phyloP scores from a whole-genome alignment of 2,888 invertebrate species.

The Hetaerina titia region DNA sequence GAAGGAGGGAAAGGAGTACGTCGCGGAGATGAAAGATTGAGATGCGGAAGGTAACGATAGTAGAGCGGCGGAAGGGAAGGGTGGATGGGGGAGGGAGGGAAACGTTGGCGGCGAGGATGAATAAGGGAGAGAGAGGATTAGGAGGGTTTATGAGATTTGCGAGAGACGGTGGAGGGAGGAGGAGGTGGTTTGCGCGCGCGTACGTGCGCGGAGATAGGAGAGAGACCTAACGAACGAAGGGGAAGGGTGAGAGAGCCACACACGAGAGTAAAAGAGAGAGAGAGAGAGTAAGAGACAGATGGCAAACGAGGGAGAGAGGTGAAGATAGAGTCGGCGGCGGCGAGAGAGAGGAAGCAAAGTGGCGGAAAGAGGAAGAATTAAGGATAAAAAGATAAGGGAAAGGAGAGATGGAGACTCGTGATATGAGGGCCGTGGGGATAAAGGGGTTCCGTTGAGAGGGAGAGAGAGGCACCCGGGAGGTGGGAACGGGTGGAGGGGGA shows the following conservation, averaged over 20 bases:
- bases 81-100: neutral
- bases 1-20: neutral
- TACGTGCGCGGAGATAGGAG: neutral
- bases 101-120: neutral
- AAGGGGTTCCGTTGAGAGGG: no score
- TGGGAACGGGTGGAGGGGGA: no score
- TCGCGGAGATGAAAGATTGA: neutral
- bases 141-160: no score
- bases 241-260: neutral
- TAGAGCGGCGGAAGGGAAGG: neutral
- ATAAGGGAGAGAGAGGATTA: neutral
- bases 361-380: neutral
- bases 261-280: neutral
- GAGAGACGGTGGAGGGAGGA: no score
- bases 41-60: neutral
- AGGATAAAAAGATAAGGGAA: neutral
- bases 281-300: neutral
- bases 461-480: no score
- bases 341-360: neutral
- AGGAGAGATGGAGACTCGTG: neutral
- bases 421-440: neutral
- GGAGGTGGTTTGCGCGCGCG: neutral
- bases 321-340: neutral
- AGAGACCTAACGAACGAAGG: no score
- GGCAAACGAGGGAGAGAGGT: neutral